Percentiles rank a stretch among this genome's conserved stretches.
These are phyloP conservation scores for Tridacna gigas DNA, from an alignment of 2,888 invertebrate species.

Conservation along the genomic window DNA sequence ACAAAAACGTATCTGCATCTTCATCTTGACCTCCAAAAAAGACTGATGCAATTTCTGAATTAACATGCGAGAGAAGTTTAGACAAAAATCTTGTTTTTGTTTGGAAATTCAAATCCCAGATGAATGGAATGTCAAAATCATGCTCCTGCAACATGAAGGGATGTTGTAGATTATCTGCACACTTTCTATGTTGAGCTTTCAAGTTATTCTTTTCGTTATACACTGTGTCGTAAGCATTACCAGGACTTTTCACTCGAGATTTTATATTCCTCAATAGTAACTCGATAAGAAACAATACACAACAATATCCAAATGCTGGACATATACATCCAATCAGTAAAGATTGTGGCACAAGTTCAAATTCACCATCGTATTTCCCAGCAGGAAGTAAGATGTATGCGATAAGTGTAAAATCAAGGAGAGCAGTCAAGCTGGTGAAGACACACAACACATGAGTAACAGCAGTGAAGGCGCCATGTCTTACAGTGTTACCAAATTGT, in stretches of 20 bases:
- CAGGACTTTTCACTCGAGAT: conserved; percentile 39
- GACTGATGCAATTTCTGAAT: neutral
- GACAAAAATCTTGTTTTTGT: neutral
- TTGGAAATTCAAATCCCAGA: conserved; percentile 8
- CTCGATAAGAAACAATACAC: conserved; percentile 39
- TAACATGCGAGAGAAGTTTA: neutral
- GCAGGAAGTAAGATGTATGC: conserved; percentile 38
- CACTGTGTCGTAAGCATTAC: conserved; percentile 47
- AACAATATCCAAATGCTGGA: conserved; percentile 1
- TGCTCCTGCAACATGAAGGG: neutral
- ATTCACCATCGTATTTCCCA: conserved; percentile 26
- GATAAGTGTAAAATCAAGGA: conserved; percentile 42
- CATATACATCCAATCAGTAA: conserved; percentile 22
- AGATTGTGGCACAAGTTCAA: conserved; percentile 27
- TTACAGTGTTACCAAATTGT: conserved; percentile 45
- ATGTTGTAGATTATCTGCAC: neutral
- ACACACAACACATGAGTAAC: conserved; percentile 44
- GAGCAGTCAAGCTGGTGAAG: conserved; percentile 35
- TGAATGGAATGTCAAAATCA: neutral
- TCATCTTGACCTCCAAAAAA: neutral
- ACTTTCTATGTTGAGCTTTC: neutral
- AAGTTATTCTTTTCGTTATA: conserved; percentile 26
- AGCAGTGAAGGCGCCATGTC: conserved; percentile 59
- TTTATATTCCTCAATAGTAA: conserved; percentile 48
- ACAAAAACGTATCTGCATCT: neutral